A percentile compares a stretch with the other conserved stretches of the same genome.
phyloP scores from a whole-genome alignment of 2,797 vertebrate genomes.

The Myotis planiceps region DNA sequence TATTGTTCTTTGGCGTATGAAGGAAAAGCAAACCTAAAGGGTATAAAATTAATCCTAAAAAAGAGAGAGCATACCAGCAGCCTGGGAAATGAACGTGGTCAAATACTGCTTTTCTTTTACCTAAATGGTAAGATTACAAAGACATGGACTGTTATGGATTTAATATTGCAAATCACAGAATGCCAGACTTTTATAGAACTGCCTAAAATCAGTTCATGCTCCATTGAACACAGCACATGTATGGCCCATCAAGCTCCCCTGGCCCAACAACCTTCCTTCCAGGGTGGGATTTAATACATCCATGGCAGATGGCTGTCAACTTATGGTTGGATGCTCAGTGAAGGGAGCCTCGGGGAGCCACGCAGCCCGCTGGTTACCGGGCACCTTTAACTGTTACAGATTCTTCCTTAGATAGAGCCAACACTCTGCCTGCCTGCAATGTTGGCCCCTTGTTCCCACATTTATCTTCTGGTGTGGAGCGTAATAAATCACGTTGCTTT shows the following conservation, averaged over 20 bases:
- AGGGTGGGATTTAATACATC: not conserved
- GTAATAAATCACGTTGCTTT: not conserved
- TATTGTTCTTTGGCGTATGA: not conserved
- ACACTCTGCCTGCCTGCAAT: not conserved
- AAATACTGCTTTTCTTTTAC: not conserved
- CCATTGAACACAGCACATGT: not conserved
- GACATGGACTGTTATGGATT: not conserved
- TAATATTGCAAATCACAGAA: not conserved
- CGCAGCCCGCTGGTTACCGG: not conserved
- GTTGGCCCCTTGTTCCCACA: not conserved
- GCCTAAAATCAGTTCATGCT: not conserved
- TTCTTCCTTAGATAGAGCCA: not conserved
- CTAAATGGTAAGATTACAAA: not conserved
- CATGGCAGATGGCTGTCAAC: not conserved
- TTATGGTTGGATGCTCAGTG: not conserved
- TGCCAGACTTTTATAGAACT: not conserved
- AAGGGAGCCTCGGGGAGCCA: not conserved
- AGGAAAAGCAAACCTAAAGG: not conserved
- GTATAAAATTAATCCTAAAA: not conserved
- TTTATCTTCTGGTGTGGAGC: conserved; percentile 6
- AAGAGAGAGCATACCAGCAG: not conserved
- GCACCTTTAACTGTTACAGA: not conserved
- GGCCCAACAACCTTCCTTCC: not conserved
- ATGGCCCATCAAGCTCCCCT: not conserved
- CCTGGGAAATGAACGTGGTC: not conserved